phyloP scores from a whole-genome alignment of 2,113 vertebrate genomes.

The Illadopsis cleaveri region DNA sequence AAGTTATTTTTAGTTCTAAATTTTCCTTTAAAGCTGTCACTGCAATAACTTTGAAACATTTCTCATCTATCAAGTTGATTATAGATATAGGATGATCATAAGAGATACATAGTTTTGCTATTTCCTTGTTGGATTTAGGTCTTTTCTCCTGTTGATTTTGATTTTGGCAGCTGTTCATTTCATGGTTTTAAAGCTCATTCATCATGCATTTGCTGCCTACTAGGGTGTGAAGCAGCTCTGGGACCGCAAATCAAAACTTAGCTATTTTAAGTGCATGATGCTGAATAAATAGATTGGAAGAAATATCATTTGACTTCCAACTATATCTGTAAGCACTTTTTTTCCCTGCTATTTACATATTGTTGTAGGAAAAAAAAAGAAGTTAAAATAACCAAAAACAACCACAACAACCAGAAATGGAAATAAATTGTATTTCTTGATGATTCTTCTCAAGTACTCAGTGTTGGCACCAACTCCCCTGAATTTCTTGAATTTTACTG shows the following conservation, averaged over 20 bases:
- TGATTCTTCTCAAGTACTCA: background rate
- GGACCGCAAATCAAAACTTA: background rate
- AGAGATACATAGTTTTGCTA: background rate
- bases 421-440: background rate
- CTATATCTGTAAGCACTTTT: background rate
- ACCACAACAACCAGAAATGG: background rate
- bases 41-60: background rate
- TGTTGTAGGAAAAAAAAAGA: background rate
- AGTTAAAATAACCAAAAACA: background rate
- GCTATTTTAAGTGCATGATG: background rate
- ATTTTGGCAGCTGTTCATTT: background rate
- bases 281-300: background rate
- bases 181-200: background rate
- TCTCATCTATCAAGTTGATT: background rate
- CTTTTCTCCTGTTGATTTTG: background rate
- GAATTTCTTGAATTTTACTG: background rate
- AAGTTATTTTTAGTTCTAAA: background rate
- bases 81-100: background rate
- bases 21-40: background rate
- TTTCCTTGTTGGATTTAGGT: background rate
- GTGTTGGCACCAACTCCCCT: rapidly evolving
- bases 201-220: background rate
- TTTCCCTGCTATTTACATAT: background rate
- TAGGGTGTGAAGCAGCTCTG: background rate
- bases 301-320: background rate